Evolutionary conservation across 2,888 invertebrate species (phyloP).

Genomic region (Polietes domitor): DNA sequence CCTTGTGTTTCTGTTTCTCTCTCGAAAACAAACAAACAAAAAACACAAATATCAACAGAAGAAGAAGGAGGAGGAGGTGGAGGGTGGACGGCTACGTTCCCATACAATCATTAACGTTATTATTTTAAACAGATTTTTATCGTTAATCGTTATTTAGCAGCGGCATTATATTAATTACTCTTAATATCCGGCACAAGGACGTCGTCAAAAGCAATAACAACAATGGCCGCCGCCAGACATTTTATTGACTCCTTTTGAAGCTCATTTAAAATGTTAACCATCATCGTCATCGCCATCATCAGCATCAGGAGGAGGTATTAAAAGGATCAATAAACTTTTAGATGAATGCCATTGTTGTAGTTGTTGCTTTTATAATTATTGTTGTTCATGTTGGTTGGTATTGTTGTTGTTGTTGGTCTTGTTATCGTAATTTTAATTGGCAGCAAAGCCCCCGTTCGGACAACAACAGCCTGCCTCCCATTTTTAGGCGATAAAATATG

Average conservation of each 20-base stretch:
- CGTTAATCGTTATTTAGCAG: conserved; percentile 14
- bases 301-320: not conserved
- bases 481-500: conserved; percentile 39
- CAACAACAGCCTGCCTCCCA: not conserved
- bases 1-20: not conserved
- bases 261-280: conserved; percentile 31
- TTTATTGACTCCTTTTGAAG: conserved; percentile 13
- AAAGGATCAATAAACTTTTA: conserved; percentile 9
- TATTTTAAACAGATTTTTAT: conserved; percentile 38
- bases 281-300: not conserved
- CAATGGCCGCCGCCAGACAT: not conserved
- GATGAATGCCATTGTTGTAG: not conserved
- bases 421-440: not conserved
- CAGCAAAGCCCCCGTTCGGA: not conserved
- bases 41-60: too few relatives aligned
- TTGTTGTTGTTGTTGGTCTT: not conserved
- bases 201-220: not conserved
- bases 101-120: not conserved
- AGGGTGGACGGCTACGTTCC: not conserved
- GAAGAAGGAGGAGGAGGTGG: too few relatives aligned
- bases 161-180: conserved; percentile 1
- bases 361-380: not conserved
- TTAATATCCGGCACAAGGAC: conserved; percentile 2
- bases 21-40: too few relatives aligned
- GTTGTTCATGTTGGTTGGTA: not conserved